These are phyloP conservation scores for Eledona agricola DNA, from an alignment of 2,888 invertebrate genomes.

Conservation along the genomic window DNA sequence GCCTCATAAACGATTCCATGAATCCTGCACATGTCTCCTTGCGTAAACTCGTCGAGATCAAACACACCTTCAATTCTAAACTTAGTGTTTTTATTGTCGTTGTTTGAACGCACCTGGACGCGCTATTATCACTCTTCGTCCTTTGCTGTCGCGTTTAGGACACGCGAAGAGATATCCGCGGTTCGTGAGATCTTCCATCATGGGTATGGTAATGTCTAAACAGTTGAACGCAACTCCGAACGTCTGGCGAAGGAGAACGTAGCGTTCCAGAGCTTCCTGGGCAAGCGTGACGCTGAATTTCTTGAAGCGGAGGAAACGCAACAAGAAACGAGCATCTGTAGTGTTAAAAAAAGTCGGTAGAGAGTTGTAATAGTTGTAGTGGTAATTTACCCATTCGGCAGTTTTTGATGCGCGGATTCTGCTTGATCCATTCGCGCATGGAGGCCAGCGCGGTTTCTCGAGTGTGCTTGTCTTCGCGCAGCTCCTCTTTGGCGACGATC, in stretches of 20 bases:
- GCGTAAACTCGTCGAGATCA: constrained; percentile 79
- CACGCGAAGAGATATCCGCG: constrained; percentile 81
- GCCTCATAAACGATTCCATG: constrained; percentile 82
- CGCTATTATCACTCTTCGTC: constrained; percentile 79
- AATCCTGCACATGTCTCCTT: constrained; percentile 80
- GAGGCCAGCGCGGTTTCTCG: constrained; percentile 73
- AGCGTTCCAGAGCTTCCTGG: constrained; percentile 79
- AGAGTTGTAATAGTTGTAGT: background rate
- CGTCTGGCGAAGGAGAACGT: constrained; percentile 78
- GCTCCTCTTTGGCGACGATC: constrained; percentile 71
- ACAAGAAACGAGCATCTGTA: constrained; percentile 73
- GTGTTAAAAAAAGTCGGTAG: background rate
- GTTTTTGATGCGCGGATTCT: constrained; percentile 75
- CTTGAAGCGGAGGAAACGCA: constrained; percentile 81
- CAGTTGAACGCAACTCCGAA: constrained; percentile 79
- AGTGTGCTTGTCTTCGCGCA: constrained; percentile 73
- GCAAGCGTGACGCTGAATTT: constrained; percentile 84
- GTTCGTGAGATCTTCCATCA: constrained; percentile 75
- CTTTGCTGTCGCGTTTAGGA: constrained; percentile 77
- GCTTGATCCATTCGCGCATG: constrained; percentile 74
- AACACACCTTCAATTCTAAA: constrained; percentile 71
- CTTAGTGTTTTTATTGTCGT: background rate
- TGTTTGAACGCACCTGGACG: no score
- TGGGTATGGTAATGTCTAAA: constrained; percentile 75
- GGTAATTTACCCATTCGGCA: constrained; percentile 72